Base-by-base conservation (phyloP, 2,888 invertebrate species). In the Tolmerus cingulatus region DNA sequence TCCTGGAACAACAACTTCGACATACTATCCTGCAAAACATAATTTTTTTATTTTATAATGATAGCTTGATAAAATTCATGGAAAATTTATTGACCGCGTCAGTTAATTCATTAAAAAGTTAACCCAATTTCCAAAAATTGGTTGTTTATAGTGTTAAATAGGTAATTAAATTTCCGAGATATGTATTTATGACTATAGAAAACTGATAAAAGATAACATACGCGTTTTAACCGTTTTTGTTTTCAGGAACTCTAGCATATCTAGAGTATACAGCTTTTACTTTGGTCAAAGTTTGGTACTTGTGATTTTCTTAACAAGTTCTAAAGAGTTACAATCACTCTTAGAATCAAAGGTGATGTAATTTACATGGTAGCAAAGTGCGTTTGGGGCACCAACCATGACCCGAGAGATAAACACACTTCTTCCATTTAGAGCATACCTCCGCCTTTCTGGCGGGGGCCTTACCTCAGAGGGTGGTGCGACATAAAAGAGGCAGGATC, bases 341-440 rank as follows among this genome's bases (percentile, higher is more conserved):
- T n/a, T 14, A 14, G 66, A 84, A 84, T 66, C 66, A 84, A 84
- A 84, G 66, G 40, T 66, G 66, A 84, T 84, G n/a, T n/a, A 84
- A 84, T 57, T 66, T 84, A 84, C 84, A 23, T 66, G 34, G 66
- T 74, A 23, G 40, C 19, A 74, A 55, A 74, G 37, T 66, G 74
- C 37, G 66, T 74, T 34, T 16, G 76, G 76, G 76, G 66, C 40
- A 30, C 34, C 55, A 57, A 4, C 19, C 57, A 40, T 14, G 40
- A 66, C 66, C 34, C n/a, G 30, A 40, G 19, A 23, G 14, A 37
- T 46, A 84, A 84, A 84, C 84, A 84, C 40, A 66, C 66, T 84
- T 84, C 84, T 84, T 84, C 84, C 84, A 84, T 84, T 84, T 84
- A 84, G 66, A 19, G 43, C n/a, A 27, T 14, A 74, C 84, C 84